Evolutionary conservation across 2,888 invertebrate species (phyloP), one percentile per base, ranked within the genome.

Genomic region (Proisotoma minuta): DNA sequence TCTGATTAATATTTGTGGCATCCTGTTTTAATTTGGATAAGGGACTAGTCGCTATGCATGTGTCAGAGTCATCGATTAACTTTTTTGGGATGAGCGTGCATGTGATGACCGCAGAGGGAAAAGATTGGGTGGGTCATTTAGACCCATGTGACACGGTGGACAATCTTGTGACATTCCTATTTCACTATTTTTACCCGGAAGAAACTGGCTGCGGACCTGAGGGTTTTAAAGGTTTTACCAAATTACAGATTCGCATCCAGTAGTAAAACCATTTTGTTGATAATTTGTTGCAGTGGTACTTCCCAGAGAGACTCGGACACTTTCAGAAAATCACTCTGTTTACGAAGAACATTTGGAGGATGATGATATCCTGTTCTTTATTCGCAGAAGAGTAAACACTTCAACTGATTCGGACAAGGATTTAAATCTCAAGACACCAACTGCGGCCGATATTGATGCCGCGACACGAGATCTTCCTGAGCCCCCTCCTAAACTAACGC

Each of bases 381-480:
- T 73, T 5, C 57, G 63, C 3, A 53, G 63, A 26, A 59, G 51
- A 22, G 10, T 40, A n/a, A 27, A 29, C 4, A 15, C n/a, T 26
- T 34, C 22, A 18, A 28, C 48, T 22, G 34, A 49, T 3, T 43
- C 43, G 20, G 34, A 65, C 8, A 58, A 60, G 10, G 80, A 80
- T 40, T 76, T 77, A 23, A 73, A 73, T 43, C 74, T 81, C 20
- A 77, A 77, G 57, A 78, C 82, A 3, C 83, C 83, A n/a, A 79
- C 77, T 3, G 74, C 79, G 59, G 78, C 78, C 27, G 78, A 80
- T 40, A 80, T 83, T 48, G 75, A 77, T 63, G 75, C 75, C 61
- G 81, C 78, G 4, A 84, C 83, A 0, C 78, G 77, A 50, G 74
- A 77, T 72, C 70, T 83, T 27, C 75, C 77, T 23, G 52, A 24